phyloP scores from a whole-genome alignment of 2,113 vertebrate species.

The Takifugu bimaculatus region DNA sequence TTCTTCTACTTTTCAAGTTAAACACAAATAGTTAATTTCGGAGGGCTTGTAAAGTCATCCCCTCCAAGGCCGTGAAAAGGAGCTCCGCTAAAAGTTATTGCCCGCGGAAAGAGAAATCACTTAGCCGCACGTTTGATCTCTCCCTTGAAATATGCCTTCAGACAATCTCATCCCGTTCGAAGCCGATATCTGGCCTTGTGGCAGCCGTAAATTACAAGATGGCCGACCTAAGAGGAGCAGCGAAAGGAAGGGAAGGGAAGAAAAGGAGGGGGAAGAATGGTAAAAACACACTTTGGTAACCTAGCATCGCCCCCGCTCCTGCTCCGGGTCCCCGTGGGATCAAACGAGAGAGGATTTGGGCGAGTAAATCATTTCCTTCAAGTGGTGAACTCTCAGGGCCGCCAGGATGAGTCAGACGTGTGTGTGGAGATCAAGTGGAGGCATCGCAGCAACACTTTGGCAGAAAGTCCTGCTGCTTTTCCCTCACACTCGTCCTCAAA shows the following conservation, averaged over 20 bases:
- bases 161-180: constrained; percentile 60
- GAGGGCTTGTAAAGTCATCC: background rate
- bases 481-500: constrained; percentile 52
- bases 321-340: constrained; percentile 56
- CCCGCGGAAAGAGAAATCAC: constrained; percentile 55
- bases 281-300: constrained; percentile 63
- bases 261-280: constrained; percentile 50
- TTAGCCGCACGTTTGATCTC: constrained; percentile 63
- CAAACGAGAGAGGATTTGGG: constrained; percentile 62
- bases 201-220: constrained; percentile 66
- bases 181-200: constrained; percentile 46
- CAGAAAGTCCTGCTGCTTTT: constrained; percentile 46
- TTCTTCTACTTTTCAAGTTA: constrained; percentile 2
- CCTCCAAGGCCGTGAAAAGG: constrained; percentile 41
- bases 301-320: constrained; percentile 52
- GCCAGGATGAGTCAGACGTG: constrained; percentile 42
- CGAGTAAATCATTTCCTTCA: constrained; percentile 65
- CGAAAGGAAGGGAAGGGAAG: constrained; percentile 24
- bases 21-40: background rate
- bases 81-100: constrained; percentile 51
- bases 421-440: constrained; percentile 45
- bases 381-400: constrained; percentile 60
- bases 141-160: constrained; percentile 62
- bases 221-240: constrained; percentile 57
- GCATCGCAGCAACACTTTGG: constrained; percentile 56